Conservation (phyloP, 2,888 invertebrate genomes). For the Platycheirus rosarum region DNA sequence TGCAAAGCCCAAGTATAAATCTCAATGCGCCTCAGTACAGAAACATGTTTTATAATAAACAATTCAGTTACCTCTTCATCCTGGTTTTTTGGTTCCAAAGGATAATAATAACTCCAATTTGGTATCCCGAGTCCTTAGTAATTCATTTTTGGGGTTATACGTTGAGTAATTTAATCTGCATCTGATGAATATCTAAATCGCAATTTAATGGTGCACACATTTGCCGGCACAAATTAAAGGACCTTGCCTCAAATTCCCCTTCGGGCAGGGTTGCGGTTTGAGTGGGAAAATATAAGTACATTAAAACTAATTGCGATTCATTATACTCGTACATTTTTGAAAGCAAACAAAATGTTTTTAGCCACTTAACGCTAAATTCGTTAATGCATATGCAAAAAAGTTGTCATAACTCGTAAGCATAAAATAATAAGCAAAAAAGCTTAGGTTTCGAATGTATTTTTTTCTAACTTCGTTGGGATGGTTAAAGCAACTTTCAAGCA, state of each 20-base stretch:
- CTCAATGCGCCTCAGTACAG: too few species aligned
- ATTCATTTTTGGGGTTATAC: slow-evolving; percentile 28
- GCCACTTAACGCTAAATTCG: slow-evolving; percentile 18
- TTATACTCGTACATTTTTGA: slow-evolving; percentile 9
- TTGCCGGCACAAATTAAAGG: slow-evolving; percentile 40
- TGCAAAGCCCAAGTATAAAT: neutral
- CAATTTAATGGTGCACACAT: slow-evolving; percentile 50
- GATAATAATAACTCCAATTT: slow-evolving; percentile 48
- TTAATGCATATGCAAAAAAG: neutral
- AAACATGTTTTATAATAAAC: too few species aligned
- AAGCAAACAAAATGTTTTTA: slow-evolving; percentile 30
- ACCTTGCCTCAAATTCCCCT: slow-evolving; percentile 2
- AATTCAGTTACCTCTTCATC: too few species aligned
- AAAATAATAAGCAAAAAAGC: too few species aligned
- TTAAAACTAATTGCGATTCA: slow-evolving; percentile 31
- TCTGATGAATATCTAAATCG: slow-evolving; percentile 67
- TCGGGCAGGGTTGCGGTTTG: neutral
- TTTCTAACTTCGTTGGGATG: too few species aligned
- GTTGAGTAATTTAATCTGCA: slow-evolving; percentile 65
- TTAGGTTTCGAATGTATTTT: too few species aligned
- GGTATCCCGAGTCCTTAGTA: slow-evolving; percentile 27
- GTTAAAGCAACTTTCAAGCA: too few species aligned
- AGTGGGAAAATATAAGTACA: slow-evolving; percentile 14
- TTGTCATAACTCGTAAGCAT: too few species aligned
- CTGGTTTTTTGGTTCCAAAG: slow-evolving; percentile 3